Conservation (phyloP, 2,113 vertebrate genomes). For the Erythrocebus patas region DNA sequence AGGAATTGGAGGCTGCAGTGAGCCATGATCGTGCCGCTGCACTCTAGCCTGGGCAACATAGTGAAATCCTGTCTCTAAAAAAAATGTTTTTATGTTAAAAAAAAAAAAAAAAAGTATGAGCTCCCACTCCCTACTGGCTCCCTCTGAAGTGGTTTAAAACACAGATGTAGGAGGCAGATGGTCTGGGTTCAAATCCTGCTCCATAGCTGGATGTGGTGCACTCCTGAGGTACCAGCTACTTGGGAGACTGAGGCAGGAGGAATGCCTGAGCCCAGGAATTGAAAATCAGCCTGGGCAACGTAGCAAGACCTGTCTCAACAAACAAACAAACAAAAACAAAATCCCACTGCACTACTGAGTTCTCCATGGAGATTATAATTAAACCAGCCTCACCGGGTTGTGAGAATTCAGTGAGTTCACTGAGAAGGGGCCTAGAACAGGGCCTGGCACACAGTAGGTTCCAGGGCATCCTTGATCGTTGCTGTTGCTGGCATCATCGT, state of each 20-base stretch:
- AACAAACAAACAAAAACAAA: too few species aligned
- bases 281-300: too few species aligned
- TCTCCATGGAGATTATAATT: not conserved
- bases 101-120: not conserved
- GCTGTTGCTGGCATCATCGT: not conserved
- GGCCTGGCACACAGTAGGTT: not conserved
- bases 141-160: not conserved
- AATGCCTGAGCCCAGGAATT: too few species aligned
- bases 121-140: not conserved
- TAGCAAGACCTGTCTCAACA: too few species aligned
- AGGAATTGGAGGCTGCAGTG: too few species aligned
- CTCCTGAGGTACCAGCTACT: too few species aligned
- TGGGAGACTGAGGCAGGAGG: too few species aligned
- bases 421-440: not conserved
- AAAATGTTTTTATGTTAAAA: too few species aligned
- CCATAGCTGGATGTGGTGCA: too few species aligned
- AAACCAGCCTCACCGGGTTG: not conserved
- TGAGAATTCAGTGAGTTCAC: not conserved
- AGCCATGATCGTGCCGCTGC: too few species aligned
- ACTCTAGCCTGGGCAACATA: too few species aligned
- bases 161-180: rapidly evolving
- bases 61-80: too few species aligned
- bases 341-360: not conserved
- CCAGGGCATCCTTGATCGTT: not conserved
- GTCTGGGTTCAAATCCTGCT: not conserved